Evolutionary conservation across 2,797 vertebrate genomes (phyloP), one percentile per base, ranked within the genome.

Genomic region (Lutjanus campechanus): DNA sequence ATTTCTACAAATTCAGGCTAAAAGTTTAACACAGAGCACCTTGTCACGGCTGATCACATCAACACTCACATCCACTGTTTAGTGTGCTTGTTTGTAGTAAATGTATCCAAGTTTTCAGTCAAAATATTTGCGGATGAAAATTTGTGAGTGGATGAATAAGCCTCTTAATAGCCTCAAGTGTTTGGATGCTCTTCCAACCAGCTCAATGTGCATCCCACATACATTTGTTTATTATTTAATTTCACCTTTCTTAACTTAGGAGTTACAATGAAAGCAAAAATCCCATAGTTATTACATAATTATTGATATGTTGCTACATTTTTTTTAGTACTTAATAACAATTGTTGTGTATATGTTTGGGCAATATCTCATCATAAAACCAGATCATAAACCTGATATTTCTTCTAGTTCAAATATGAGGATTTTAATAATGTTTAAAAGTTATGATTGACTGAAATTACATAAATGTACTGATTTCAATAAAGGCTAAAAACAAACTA

Each of bases 101-200:
- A 61, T 2, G 7, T 12, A 17, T 60, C 46, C 40, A 46, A 53
- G 22, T 29, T 46, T 17, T 62, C 22, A 55, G 43, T 58, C 19
- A 36, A 53, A 69, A 77, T 69, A 29, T 61, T 55, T 22, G 41
- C 11, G 11, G 29, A 36, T 46, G 44, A 46, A 46, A 12, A 46
- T 36, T 36, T 36, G 29, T 36, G 29, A 0, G 11, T 46, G 44
- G 17, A 66, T 76, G 58, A 74, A 80, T 69, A 63, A 4, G 44
- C 53, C 51, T 80, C 29, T 56, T 51, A 63, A 11, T 47, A 15
- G 12, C 59, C 8, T 58, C 9, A 56, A 20, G 29, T 64, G 25
- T 80, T 47, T 81, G 60, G n/a, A 60, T 65, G 19, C 29, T 43
- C 36, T 50, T 73, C 50, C 11, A 69, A 49, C 7, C 15, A 54